Base-by-base conservation (phyloP, 2,113 vertebrate genomes). In the Trinectes maculatus region DNA sequence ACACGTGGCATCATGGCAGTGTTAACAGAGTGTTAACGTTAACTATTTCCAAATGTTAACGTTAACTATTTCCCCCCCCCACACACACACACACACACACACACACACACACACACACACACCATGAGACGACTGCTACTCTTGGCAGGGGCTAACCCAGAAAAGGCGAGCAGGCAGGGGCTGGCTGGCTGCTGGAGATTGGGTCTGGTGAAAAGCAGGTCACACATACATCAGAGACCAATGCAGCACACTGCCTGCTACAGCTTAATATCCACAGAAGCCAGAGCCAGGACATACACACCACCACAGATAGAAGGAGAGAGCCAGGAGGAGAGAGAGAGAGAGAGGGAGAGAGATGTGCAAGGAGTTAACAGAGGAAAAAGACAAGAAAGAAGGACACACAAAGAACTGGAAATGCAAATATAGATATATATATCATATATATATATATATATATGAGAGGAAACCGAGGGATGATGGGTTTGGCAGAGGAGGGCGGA, bases 171-270 rank as follows among this genome's bases (percentile, higher is more conserved):
- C 52, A 56, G 57, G 71, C 67, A 47, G 40, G 57, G 69, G 69
- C 47, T 5, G 64, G 56, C 82, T 53, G 75, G 74, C 80, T 80
- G 61, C 56, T 74, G 63, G 85, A 85, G 84, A 85, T 78, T 84
- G 84, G 74, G 82, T 80, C 83, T 82, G 62, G 77, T 51, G 56
- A 84, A 90, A 91, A 91, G 77, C 86, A 89, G 89, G 87, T 92
- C 91, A 91, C 83, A 84, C 77, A 83, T 83, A 87, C 88, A 88
- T 87, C 84, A 90, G 85, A 90, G 84, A 91, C 73, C 73, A 72
- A 54, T 37, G 44, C 77, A 68, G 80, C 47, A 28, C 79, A 43
- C 68, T 79, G 78, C 81, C 76, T 79, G 71, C 80, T 83, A 85
- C 71, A 80, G 80, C 81, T 82, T 87, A 80, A 84, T 86, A 86